Conservation (phyloP, 1,140 invertebrate species). For the Drosophila virilis region DNA sequence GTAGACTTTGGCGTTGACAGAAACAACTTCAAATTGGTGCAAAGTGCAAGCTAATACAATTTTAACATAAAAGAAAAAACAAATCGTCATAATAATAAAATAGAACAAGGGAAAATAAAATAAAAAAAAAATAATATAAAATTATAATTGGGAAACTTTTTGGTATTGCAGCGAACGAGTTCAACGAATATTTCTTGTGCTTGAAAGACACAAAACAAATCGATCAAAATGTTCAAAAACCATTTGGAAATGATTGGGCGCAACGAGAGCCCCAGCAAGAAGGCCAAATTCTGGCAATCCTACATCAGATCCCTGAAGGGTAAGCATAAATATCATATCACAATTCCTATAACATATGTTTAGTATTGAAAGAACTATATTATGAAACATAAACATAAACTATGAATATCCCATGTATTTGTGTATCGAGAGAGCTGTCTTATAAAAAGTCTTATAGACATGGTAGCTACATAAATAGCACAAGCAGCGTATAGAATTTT, state of each 20-base stretch:
- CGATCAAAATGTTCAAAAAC: slow-evolving; percentile 93
- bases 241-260: slow-evolving; percentile 96
- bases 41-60: slow-evolving; percentile 27
- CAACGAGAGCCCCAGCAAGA: slow-evolving; percentile 95
- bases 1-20: slow-evolving; percentile 36
- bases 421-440: slow-evolving; percentile 13
- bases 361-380: no score
- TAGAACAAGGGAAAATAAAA: slow-evolving; percentile 2
- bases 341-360: no score
- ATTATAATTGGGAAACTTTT: slow-evolving; percentile 29
- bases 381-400: background rate
- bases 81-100: background rate
- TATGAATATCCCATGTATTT: background rate
- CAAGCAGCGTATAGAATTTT: slow-evolving; percentile 26
- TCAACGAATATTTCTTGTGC: slow-evolving; percentile 84
- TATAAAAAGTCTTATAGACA: slow-evolving; percentile 20
- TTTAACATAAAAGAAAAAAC: no score
- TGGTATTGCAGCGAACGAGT: slow-evolving; percentile 89
- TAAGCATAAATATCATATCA: slow-evolving; percentile 83
- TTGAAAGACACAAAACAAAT: slow-evolving; percentile 85
- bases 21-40: slow-evolving; percentile 33
- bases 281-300: slow-evolving; percentile 96
- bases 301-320: slow-evolving; percentile 95
- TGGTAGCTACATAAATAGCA: slow-evolving; percentile 57
- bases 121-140: background rate